Evolutionary conservation across 2,888 invertebrate species (phyloP).

Genomic region (Apomyelois bistriatella): DNA sequence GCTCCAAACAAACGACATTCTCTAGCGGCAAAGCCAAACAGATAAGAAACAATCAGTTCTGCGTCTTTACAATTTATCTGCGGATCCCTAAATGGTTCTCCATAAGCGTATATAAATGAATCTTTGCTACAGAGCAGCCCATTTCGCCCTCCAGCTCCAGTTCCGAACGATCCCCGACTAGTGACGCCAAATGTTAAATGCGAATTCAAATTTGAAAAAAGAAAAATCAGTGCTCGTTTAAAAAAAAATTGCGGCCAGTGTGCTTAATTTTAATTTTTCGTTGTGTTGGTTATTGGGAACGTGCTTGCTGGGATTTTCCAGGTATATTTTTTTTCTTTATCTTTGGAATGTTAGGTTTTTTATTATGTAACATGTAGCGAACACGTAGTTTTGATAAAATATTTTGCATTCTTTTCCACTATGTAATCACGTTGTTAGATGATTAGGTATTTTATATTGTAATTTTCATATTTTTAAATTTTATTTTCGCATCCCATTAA

Average conservation of each 20-base stretch:
- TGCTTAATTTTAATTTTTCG: conserved; percentile 23
- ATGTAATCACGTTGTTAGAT: neutral
- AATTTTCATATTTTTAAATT: too few relatives aligned
- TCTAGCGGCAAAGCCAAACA: too few relatives aligned
- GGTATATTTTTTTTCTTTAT: conserved; percentile 29
- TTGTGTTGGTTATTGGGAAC: conserved; percentile 21
- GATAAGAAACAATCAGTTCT: neutral
- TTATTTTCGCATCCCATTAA: too few relatives aligned
- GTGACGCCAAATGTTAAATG: neutral
- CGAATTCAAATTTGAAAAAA: neutral
- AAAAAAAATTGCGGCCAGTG: conserved; percentile 22
- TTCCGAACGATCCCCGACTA: conserved; percentile 16
- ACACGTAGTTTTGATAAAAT: conserved; percentile 1
- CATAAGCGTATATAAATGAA: conserved; percentile 44
- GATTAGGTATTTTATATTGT: neutral
- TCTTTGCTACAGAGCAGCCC: conserved; percentile 39
- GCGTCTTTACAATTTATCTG: neutral
- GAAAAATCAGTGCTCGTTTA: neutral
- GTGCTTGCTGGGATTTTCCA: conserved; percentile 26
- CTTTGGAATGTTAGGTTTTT: conserved; percentile 11
- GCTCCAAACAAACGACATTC: too few relatives aligned
- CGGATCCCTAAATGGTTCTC: neutral
- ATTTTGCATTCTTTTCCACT: neutral
- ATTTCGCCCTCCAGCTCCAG: conserved; percentile 47
- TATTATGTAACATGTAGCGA: conserved; percentile 2